Conservation (phyloP, 2,888 invertebrate genomes). For the Gonocerus acuteangulatus region DNA sequence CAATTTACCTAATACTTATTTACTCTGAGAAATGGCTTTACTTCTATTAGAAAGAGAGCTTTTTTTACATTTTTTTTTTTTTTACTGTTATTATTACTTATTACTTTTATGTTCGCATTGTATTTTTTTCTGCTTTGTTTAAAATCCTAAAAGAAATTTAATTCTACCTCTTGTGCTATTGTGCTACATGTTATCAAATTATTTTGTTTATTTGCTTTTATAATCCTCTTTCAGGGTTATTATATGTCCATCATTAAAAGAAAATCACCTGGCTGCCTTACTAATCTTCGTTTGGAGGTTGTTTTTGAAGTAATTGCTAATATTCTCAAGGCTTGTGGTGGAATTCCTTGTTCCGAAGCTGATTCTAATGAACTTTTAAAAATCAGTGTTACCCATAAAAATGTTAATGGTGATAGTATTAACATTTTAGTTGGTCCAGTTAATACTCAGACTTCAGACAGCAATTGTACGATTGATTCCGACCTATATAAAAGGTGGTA, state of each 20-base stretch:
- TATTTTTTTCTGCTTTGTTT: too few species aligned
- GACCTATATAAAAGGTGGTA: constrained; percentile 4
- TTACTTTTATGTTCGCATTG: too few species aligned
- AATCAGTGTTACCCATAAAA: background rate
- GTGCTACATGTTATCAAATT: too few species aligned
- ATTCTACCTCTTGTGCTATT: too few species aligned
- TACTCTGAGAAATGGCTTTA: too few species aligned
- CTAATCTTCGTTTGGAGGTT: constrained; percentile 1
- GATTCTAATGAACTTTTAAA: background rate
- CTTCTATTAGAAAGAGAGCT: too few species aligned
- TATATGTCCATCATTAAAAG: background rate
- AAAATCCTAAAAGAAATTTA: too few species aligned
- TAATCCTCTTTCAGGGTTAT: constrained; percentile 9
- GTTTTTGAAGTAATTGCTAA: background rate
- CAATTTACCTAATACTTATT: too few species aligned
- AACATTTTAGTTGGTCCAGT: constrained; percentile 6
- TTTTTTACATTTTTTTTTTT: too few species aligned
- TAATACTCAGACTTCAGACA: background rate
- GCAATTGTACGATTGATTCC: background rate
- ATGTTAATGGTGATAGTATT: background rate
- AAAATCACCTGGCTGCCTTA: background rate
- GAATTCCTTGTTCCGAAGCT: background rate
- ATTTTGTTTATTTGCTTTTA: too few species aligned
- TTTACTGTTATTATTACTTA: too few species aligned
- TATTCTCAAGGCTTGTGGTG: constrained; percentile 15